Evolutionary conservation across 2,797 vertebrate species (phyloP), one percentile per base, ranked within the genome.

Genomic region (Psittacula echo): DNA sequence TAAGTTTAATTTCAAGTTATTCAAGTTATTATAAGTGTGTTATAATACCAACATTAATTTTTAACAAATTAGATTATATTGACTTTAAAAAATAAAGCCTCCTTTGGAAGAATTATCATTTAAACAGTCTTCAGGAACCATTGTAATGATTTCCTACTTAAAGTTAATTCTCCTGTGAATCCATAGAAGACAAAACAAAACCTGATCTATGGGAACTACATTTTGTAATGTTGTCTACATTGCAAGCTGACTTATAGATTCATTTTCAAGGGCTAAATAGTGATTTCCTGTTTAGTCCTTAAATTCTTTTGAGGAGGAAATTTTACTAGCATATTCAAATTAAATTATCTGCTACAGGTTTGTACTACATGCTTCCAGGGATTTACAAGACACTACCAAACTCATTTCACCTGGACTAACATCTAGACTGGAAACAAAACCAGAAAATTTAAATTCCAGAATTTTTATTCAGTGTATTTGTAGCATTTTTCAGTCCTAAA

Each of bases 1-100:
- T 95, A 96, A 85, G 64, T 87, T 97, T 94, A 87, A 96, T 94
- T 97, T 94, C 56, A 80, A 87, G 76, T 86, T 93, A 96, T 71
- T 96, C 56, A 65, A 85, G 37, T 37, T 37, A 37, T 37, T 37
- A 37, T 37, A 34, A 93, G 32, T 75, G 68, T 67, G 96, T 91
- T 81, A 72, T 92, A 95, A 93, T 56, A 81, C 11, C 24, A 88
- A 73, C 83, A 96, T 89, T 95, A 84, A 74, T 94, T 96, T 97
- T 95, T 85, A 95, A 95, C 86, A 95, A 95, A 90, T 90, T 93
- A 87, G 22, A 45, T 61, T 85, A 56, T 86, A 96, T 47, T 91
- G 94, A 94, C 87, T 94, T 89, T 84, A 94, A 79, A 94, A 91
- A 90, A 90, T 19, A 93, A 80, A 45, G 72, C 7, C 19, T 84